These are phyloP conservation scores for Nomada flava DNA, from an alignment of 2,888 invertebrate genomes.

Conservation along the genomic window DNA sequence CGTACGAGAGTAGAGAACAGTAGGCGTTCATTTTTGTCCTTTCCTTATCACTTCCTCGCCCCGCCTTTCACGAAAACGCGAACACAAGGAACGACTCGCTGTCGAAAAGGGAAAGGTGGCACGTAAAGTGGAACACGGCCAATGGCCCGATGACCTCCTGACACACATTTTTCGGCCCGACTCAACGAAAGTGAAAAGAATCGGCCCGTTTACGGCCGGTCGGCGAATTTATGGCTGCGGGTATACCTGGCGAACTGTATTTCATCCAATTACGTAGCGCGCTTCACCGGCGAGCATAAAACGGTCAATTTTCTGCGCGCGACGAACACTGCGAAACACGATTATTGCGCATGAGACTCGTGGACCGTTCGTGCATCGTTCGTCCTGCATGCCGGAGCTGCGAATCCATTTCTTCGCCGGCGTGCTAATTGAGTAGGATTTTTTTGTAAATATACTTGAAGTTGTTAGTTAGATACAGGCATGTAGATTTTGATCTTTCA, in stretches of 20 bases:
- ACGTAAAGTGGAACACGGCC: slow-evolving; percentile 83
- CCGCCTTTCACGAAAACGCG: slow-evolving; percentile 22
- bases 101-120: slow-evolving; percentile 77
- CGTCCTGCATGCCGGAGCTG: not conserved
- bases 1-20: slow-evolving; percentile 20
- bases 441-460: not conserved
- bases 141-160: slow-evolving; percentile 82
- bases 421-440: not conserved
- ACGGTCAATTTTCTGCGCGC: slow-evolving; percentile 12
- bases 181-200: slow-evolving; percentile 83
- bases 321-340: slow-evolving; percentile 15
- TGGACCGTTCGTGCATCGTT: not conserved
- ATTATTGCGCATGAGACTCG: slow-evolving; percentile 22
- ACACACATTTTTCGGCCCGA: slow-evolving; percentile 80
- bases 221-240: slow-evolving; percentile 68
- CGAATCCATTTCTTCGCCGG: not conserved
- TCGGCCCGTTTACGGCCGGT: slow-evolving; percentile 65
- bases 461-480: not conserved
- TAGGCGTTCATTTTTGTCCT: slow-evolving; percentile 6
- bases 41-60: not conserved
- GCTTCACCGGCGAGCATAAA: slow-evolving; percentile 18
- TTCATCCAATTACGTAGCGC: slow-evolving; percentile 40
- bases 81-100: slow-evolving; percentile 36
- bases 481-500: not conserved
- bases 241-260: slow-evolving; percentile 51